Evolutionary conservation across 2,113 vertebrate species (phyloP).

Genomic region (Ascaphus truei): DNA sequence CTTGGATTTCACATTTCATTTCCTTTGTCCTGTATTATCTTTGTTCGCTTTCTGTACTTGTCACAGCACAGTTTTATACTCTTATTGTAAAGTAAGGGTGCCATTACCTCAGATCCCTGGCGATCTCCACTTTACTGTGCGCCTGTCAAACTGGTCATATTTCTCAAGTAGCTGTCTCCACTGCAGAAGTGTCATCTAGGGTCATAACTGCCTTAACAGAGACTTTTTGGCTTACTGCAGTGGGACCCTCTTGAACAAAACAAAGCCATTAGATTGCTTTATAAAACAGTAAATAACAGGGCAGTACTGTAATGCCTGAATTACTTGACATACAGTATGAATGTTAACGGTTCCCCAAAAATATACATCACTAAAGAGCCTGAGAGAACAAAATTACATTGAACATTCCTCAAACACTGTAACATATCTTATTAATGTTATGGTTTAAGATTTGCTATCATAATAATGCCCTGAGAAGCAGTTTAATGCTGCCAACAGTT

Average conservation of each 20-base stretch:
- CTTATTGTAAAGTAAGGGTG: conserved; percentile 29
- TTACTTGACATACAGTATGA: neutral
- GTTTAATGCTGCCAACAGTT: too few relatives aligned
- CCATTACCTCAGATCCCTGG: neutral
- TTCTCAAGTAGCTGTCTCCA: conserved; percentile 42
- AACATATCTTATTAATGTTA: too few relatives aligned
- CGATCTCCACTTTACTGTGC: neutral
- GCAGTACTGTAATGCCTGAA: conserved; percentile 2
- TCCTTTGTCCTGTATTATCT: neutral
- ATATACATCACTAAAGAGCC: neutral
- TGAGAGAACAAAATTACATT: neutral
- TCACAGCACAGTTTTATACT: conserved; percentile 1
- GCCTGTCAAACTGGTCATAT: conserved; percentile 36
- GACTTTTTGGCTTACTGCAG: conserved; percentile 39
- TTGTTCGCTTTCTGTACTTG: neutral
- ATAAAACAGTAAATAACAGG: conserved; percentile 37
- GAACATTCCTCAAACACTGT: too few relatives aligned
- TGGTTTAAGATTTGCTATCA: too few relatives aligned
- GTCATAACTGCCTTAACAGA: conserved; percentile 44
- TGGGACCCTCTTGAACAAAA: conserved; percentile 1
- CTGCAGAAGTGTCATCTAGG: conserved; percentile 36
- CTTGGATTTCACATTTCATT: too few relatives aligned
- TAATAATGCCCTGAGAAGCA: too few relatives aligned
- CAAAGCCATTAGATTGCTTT: conserved; percentile 39
- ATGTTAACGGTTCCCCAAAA: neutral